Percentiles rank a stretch among this genome's conserved stretches.
phyloP scores from a whole-genome alignment of 2,113 vertebrate species.

The Scytalopus superciliaris region DNA sequence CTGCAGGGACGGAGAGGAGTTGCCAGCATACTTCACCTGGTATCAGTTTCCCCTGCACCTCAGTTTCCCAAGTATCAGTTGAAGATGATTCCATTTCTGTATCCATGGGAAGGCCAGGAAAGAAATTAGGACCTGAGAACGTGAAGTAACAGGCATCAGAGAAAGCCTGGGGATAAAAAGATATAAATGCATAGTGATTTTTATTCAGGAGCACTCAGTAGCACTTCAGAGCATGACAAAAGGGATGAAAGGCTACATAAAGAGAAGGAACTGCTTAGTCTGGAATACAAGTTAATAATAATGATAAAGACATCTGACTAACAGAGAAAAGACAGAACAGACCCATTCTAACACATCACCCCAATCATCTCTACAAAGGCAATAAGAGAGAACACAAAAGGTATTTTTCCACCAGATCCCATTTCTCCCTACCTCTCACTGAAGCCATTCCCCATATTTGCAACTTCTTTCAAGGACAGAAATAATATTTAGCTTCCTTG shows the following conservation, averaged over 20 bases:
- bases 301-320: constrained; percentile 23
- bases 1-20: background rate
- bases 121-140: background rate
- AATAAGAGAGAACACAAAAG: constrained; percentile 14
- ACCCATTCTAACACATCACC: background rate
- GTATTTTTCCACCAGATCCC: background rate
- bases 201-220: background rate
- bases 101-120: background rate
- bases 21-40: background rate
- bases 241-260: background rate
- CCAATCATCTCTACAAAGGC: background rate
- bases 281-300: constrained; percentile 24
- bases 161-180: background rate
- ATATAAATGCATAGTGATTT: background rate
- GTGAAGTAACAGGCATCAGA: background rate
- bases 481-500: constrained; percentile 67
- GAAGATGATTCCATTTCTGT: background rate
- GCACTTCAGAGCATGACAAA: background rate
- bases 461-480: constrained; percentile 60
- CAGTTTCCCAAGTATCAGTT: background rate
- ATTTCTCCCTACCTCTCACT: background rate
- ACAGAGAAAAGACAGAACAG: constrained; percentile 24
- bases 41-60: background rate
- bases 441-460: constrained; percentile 17
- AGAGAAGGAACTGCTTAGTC: background rate